These are phyloP conservation scores for Drosophila picticornis DNA, from an alignment of 2,888 invertebrate species.

Conservation along the genomic window DNA sequence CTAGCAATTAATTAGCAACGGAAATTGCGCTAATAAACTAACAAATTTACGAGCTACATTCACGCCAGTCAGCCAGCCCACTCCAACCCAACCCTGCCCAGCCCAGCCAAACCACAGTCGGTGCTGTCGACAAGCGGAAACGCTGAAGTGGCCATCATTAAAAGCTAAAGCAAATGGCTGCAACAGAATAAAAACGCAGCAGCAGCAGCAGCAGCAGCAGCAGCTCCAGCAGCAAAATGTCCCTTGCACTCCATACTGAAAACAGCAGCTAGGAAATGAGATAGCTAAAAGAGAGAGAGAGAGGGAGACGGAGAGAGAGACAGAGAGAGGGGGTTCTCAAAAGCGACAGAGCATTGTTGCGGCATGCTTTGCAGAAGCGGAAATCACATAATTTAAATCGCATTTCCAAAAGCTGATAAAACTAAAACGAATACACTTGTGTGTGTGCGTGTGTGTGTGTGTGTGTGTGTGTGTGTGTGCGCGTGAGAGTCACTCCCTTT, in stretches of 20 bases:
- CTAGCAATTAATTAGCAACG: constrained; percentile 79
- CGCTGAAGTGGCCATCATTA: constrained; percentile 75
- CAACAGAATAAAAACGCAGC: constrained; percentile 31
- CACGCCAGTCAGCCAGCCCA: constrained; percentile 57
- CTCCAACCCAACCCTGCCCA: neutral
- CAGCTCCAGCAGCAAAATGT: constrained; percentile 40
- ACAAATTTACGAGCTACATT: constrained; percentile 80
- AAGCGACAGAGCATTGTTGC: constrained; percentile 26
- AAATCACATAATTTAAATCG: constrained; percentile 82
- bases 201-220: constrained; percentile 13
- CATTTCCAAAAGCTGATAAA: constrained; percentile 71
- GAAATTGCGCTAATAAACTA: constrained; percentile 81
- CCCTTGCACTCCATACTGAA: constrained; percentile 17
- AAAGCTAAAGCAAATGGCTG: constrained; percentile 53
- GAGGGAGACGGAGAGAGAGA: neutral
- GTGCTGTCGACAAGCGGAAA: constrained; percentile 57
- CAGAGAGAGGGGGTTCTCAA: neutral
- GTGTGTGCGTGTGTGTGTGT: constrained; percentile 4
- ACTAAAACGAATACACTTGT: constrained; percentile 45
- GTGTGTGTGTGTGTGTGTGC: neutral
- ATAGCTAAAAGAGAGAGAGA: neutral
- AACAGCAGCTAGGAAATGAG: neutral
- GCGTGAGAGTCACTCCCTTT: neutral
- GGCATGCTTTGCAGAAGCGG: constrained; percentile 54
- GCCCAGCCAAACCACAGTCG: constrained; percentile 24